phyloP scores from a whole-genome alignment of 2,888 invertebrate genomes.

The Drosophila nr. perissopoda region DNA sequence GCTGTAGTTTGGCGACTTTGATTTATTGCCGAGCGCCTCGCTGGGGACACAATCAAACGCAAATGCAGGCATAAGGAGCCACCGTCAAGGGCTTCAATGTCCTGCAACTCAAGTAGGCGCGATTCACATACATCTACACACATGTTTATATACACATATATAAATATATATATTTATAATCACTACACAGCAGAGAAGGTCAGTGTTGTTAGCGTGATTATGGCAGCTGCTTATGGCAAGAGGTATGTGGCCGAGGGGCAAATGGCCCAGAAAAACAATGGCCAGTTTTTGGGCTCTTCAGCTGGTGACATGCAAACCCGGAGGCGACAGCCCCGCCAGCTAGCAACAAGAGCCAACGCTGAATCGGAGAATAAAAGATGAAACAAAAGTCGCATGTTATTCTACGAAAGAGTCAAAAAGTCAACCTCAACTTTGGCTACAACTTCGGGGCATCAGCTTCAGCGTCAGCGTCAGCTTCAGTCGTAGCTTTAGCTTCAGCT shows the following conservation, averaged over 20 bases:
- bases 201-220: constrained; percentile 57
- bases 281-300: constrained; percentile 42
- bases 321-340: constrained; percentile 56
- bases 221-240: constrained; percentile 46
- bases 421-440: constrained; percentile 62
- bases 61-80: constrained; percentile 61
- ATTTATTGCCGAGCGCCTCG: constrained; percentile 72
- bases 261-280: constrained; percentile 53
- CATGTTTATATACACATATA: background rate
- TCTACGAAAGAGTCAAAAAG: constrained; percentile 75
- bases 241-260: background rate
- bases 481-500: constrained; percentile 23
- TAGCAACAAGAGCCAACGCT: constrained; percentile 30
- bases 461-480: constrained; percentile 34
- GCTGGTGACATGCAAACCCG: constrained; percentile 61
- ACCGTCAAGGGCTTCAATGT: constrained; percentile 59
- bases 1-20: constrained; percentile 78
- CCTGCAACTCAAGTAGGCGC: constrained; percentile 57
- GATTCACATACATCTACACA: constrained; percentile 17
- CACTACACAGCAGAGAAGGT: constrained; percentile 27
- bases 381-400: constrained; percentile 76
- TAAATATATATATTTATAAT: background rate
- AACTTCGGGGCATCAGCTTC: constrained; percentile 37
- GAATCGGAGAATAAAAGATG: constrained; percentile 43
- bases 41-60: constrained; percentile 65